Base-by-base conservation (phyloP, 2,888 invertebrate genomes). In the Tinea trinotella region DNA sequence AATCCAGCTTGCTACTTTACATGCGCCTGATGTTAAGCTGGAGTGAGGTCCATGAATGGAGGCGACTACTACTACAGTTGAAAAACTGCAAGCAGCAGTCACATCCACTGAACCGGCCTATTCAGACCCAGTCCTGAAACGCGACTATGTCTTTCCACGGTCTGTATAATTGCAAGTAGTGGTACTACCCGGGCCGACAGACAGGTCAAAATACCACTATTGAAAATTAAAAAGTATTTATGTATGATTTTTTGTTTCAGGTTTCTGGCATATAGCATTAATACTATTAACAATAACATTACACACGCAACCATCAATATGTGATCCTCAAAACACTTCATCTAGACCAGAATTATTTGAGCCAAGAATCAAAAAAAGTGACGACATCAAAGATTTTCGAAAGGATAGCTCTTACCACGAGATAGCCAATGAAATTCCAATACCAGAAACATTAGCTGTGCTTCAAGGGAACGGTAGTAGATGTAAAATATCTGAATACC, bases 401-500 rank as follows among this genome's bases (percentile, higher is more conserved):
- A 72, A 71, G 56, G 78, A 77, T 56, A 62, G 64, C 55, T 64
- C 68, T 1, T 36, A 18, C n/a, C 40, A 40, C 13, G 53, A 40
- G 15, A 35, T 52, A 52, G 53, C 53, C 53, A 73, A 69, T 57
- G 70, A 74, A 20, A 66, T 82, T 22, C 71, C 77, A 9, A 81
- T 81, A 57, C 80, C 84, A 13, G 80, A 82, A 61, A 62, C 73
- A 10, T 64, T 86, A 50, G 82, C 83, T 3, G 78, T 84, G 19
- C 60, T 82, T 20, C 86, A 82, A 59, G 80, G 74, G 30, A 83
- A 85, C 55, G 82, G 81, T 57, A 80, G 84, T 30, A 74, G 83
- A 63, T 92, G 92, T 71, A 88, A 89, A 57, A 84, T 90, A 62
- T 90, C 91, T 4, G 92, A 92, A 70, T 91, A 90, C 71, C 81